Evolutionary conservation across 2,113 vertebrate species (phyloP).

Genomic region (Desmodus rotundus): DNA sequence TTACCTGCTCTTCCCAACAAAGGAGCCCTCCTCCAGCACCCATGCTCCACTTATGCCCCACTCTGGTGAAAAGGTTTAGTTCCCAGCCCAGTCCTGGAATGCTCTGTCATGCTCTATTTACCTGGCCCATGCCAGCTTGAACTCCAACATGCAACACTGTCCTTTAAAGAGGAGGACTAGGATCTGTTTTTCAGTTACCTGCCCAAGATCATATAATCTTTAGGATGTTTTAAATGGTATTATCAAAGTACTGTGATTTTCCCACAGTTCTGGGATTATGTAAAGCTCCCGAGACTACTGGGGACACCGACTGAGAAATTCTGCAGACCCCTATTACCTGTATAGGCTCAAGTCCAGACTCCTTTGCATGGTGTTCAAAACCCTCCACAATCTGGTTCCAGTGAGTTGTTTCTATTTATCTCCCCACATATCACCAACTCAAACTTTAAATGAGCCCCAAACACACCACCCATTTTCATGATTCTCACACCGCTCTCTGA

Average conservation of each 20-base stretch:
- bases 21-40: not conserved
- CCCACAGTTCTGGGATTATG: not conserved
- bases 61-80: not conserved
- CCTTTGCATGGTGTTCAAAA: not conserved
- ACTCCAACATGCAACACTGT: not conserved
- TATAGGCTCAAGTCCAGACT: not conserved
- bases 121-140: not conserved
- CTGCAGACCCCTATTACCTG: not conserved
- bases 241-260: not conserved
- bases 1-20: not conserved
- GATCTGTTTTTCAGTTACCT: not conserved
- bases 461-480: not conserved
- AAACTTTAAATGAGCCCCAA: not conserved
- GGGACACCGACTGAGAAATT: not conserved
- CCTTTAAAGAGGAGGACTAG: not conserved
- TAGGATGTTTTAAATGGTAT: not conserved
- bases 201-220: not conserved
- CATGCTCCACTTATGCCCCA: not conserved
- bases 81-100: accelerated
- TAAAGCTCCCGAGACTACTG: not conserved
- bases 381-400: not conserved
- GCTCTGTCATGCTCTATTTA: not conserved
- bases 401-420: not conserved
- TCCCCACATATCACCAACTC: not conserved
- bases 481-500: not conserved